Conservation (phyloP, 2,797 vertebrate species). For the Neomorphus geoffroyi region DNA sequence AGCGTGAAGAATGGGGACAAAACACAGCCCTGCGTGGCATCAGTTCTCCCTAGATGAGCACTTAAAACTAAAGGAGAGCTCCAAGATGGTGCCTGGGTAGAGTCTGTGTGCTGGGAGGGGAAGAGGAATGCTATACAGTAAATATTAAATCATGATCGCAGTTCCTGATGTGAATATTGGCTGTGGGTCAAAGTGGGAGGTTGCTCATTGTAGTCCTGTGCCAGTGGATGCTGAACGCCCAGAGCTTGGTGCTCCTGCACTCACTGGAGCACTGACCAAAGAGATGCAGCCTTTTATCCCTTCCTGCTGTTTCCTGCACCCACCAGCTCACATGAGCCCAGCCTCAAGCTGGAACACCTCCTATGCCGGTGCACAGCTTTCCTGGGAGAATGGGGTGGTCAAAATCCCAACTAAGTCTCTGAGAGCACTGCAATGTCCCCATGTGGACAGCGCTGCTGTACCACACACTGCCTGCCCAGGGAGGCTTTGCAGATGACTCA, state of each 20-base stretch:
- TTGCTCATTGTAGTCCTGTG: accelerated
- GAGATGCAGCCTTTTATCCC: neutral
- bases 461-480: neutral
- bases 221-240: accelerated
- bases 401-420: neutral
- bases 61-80: neutral
- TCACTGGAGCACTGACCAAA: accelerated
- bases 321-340: accelerated
- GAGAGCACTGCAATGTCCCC: accelerated
- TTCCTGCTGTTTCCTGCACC: neutral
- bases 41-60: neutral
- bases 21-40: neutral
- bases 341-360: neutral
- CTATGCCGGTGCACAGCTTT: neutral
- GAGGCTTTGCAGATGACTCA: constrained; percentile 55
- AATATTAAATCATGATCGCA: accelerated
- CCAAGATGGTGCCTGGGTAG: neutral
- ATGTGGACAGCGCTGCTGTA: neutral
- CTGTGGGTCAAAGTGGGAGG: accelerated
- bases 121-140: no score
- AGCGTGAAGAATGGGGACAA: neutral
- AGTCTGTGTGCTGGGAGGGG: accelerated
- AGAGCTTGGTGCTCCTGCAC: accelerated
- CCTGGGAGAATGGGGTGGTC: neutral
- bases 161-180: accelerated